Conservation (phyloP, 1,140 invertebrate species). For the Drosophila kepulauana region DNA sequence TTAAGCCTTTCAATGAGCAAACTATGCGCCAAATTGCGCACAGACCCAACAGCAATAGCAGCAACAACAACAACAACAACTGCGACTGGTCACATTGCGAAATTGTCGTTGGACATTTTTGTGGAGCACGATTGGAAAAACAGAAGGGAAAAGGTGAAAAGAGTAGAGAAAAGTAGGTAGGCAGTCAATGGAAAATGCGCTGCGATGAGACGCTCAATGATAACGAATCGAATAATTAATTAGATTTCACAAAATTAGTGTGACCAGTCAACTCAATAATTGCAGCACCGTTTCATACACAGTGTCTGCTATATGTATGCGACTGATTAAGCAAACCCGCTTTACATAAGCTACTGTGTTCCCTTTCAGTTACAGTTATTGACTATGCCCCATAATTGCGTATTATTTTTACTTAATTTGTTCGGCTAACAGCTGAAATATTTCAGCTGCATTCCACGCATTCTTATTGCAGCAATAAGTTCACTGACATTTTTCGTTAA, state of each 20-base stretch:
- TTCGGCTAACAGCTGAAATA: too few relatives aligned
- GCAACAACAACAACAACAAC: constrained; percentile 4
- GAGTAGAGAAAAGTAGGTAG: background rate
- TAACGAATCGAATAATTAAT: constrained; percentile 31
- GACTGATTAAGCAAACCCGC: background rate
- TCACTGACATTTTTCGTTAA: too few relatives aligned
- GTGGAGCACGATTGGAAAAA: background rate
- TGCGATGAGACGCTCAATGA: constrained; percentile 32
- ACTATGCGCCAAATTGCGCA: constrained; percentile 48
- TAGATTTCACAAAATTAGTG: constrained; percentile 39
- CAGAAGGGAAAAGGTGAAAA: too few relatives aligned
- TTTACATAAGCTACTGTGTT: background rate
- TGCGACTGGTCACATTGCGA: background rate
- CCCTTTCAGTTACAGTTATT: too few relatives aligned
- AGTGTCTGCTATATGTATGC: background rate
- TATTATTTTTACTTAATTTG: too few relatives aligned
- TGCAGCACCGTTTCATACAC: background rate
- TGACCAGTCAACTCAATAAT: constrained; percentile 32
- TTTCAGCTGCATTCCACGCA: too few relatives aligned
- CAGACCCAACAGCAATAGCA: constrained; percentile 2
- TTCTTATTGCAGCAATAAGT: too few relatives aligned
- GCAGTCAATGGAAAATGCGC: constrained; percentile 27
- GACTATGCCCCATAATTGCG: too few relatives aligned
- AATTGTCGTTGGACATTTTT: constrained; percentile 22
- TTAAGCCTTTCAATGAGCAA: constrained; percentile 39